phyloP scores from a whole-genome alignment of 1,140 invertebrate genomes.

The Drosophila kikkawai region DNA sequence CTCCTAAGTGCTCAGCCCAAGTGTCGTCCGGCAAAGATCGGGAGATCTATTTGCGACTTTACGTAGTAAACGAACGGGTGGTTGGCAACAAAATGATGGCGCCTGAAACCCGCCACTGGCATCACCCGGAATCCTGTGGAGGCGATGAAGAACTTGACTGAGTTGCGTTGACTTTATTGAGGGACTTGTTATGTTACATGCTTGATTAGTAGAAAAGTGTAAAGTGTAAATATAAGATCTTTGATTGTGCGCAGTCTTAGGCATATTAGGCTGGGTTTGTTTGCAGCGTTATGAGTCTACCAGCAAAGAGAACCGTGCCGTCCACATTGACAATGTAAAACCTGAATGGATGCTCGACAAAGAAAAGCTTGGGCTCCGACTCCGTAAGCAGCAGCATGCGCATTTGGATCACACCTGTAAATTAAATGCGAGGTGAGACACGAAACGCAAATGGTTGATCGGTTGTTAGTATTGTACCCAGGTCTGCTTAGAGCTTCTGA shows the following conservation, averaged over 20 bases:
- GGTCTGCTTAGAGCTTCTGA: constrained; percentile 19
- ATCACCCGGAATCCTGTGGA: constrained; percentile 66
- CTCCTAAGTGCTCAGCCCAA: constrained; percentile 28
- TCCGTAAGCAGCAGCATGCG: constrained; percentile 32
- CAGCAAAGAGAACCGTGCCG: constrained; percentile 45
- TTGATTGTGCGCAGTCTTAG: constrained; percentile 32
- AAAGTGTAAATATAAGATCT: constrained; percentile 35
- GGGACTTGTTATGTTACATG: constrained; percentile 19
- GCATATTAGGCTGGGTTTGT: constrained; percentile 10
- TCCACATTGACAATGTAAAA: constrained; percentile 44
- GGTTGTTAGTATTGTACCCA: constrained; percentile 21
- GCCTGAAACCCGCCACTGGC: constrained; percentile 47
- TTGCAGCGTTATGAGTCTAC: constrained; percentile 21
- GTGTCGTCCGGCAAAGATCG: constrained; percentile 55
- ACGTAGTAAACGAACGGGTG: constrained; percentile 63
- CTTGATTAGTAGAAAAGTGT: constrained; percentile 45
- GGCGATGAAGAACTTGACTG: neutral
- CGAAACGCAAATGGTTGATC: neutral
- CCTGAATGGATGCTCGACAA: constrained; percentile 57
- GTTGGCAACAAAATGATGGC: constrained; percentile 55
- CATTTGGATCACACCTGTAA: constrained; percentile 39
- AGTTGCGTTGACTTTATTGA: constrained; percentile 19
- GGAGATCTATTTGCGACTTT: constrained; percentile 37
- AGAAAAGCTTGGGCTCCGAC: constrained; percentile 36
- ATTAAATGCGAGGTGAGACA: constrained; percentile 1